phyloP scores from a whole-genome alignment of 2,888 invertebrate species.

The Mimumesa dahlbomi region DNA sequence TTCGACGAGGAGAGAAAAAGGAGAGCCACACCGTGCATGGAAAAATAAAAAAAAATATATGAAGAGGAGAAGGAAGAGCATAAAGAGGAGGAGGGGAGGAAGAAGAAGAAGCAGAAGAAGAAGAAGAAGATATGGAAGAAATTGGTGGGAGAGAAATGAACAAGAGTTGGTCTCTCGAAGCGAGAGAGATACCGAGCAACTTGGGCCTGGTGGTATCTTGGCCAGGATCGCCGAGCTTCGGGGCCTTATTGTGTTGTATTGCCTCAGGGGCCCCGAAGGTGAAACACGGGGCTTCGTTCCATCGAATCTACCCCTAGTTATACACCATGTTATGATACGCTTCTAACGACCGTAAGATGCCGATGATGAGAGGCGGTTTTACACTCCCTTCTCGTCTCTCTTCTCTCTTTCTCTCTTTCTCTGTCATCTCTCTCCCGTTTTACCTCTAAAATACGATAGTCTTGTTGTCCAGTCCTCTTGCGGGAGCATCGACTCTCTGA shows the following conservation, averaged over 20 bases:
- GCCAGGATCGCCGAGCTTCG: slow-evolving; percentile 66
- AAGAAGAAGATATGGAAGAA: slow-evolving; percentile 33
- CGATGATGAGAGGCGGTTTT: slow-evolving; percentile 64
- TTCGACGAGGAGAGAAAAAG: slow-evolving; percentile 49
- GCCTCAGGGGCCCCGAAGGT: slow-evolving; percentile 55
- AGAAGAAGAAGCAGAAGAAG: slow-evolving; percentile 25
- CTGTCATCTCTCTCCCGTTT: background rate
- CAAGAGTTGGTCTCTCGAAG: slow-evolving; percentile 15
- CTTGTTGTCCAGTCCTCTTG: background rate
- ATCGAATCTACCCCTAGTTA: slow-evolving; percentile 69
- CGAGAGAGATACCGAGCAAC: slow-evolving; percentile 38
- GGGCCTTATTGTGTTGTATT: slow-evolving; percentile 72
- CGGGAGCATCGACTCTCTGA: too few relatives aligned
- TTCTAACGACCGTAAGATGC: slow-evolving; percentile 70
- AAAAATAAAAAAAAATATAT: slow-evolving; percentile 55
- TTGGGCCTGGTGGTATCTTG: slow-evolving; percentile 63
- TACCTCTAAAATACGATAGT: slow-evolving; percentile 26
- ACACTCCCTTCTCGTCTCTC: slow-evolving; percentile 20
- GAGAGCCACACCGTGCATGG: slow-evolving; percentile 63
- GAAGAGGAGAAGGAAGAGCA: slow-evolving; percentile 20
- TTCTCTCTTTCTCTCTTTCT: background rate
- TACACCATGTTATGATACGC: slow-evolving; percentile 71
- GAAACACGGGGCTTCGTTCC: slow-evolving; percentile 59
- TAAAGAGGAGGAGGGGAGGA: slow-evolving; percentile 31
- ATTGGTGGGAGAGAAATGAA: slow-evolving; percentile 18